Evolutionary conservation across 2,797 vertebrate species (phyloP).

Genomic region (Mycteria americana): DNA sequence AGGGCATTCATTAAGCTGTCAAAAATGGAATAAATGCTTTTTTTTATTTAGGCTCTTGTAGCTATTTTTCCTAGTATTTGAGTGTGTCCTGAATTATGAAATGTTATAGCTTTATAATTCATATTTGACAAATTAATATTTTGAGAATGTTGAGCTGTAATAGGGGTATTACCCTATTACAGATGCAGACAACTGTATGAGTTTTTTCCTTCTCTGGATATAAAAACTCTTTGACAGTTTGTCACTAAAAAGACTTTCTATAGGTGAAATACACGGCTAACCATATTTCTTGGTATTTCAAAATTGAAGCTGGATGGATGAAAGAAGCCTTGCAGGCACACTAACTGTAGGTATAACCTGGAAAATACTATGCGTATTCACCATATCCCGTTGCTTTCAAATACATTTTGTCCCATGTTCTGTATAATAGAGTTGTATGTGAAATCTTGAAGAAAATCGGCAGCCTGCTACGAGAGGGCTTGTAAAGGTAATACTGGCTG

Average conservation of each 20-base stretch:
- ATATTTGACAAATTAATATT: conserved; percentile 57
- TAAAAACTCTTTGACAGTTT: conserved; percentile 24
- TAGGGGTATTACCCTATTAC: not conserved
- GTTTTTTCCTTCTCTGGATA: not conserved
- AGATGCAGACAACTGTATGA: not conserved
- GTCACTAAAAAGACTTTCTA: not conserved
- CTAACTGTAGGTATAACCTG: not conserved
- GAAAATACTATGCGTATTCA: accelerated
- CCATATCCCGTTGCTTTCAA: accelerated
- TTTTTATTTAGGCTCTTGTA: conserved; percentile 50
- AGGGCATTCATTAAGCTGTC: conserved; percentile 69
- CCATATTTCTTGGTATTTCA: not conserved
- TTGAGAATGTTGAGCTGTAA: conserved; percentile 15
- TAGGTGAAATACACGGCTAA: not conserved
- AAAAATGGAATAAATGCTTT: conserved; percentile 59
- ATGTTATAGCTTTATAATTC: conserved; percentile 56
- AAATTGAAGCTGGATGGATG: not conserved
- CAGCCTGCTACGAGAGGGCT: not conserved
- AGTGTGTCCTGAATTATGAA: conserved; percentile 59
- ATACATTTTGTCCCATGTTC: not conserved
- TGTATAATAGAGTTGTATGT: accelerated
- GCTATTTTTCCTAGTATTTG: conserved; percentile 48
- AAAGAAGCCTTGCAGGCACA: not conserved
- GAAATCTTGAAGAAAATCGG: not conserved
- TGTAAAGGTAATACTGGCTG: accelerated